Percentiles rank a stretch among this genome's conserved stretches.
phyloP scores from a whole-genome alignment of 2,113 vertebrate species.

The Actenoides hombroni region DNA sequence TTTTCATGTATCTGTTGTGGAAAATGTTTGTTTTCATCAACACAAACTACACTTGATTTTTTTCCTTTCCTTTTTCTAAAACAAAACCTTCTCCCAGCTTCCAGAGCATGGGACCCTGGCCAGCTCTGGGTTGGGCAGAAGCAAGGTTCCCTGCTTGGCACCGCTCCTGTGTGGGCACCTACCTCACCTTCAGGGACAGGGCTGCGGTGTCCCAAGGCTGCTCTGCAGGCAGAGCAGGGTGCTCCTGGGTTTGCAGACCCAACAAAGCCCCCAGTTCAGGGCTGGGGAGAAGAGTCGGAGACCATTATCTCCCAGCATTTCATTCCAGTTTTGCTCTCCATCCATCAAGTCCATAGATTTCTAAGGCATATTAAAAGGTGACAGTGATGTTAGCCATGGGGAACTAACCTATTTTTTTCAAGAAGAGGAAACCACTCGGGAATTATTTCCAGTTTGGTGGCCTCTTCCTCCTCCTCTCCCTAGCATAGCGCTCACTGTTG shows the following conservation, averaged over 20 bases:
- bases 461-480: background rate
- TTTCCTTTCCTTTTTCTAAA: background rate
- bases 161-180: background rate
- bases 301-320: background rate
- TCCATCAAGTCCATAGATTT: background rate
- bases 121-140: background rate
- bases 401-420: background rate
- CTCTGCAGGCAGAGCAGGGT: background rate
- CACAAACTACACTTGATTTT: background rate
- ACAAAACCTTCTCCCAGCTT: background rate
- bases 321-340: background rate
- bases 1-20: background rate
- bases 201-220: fast-evolving
- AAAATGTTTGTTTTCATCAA: background rate
- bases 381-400: background rate
- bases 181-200: fast-evolving
- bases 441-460: background rate
- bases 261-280: background rate
- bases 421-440: background rate
- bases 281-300: background rate
- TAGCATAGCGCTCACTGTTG: fast-evolving
- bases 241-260: background rate
- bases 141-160: too few species aligned
- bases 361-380: background rate
- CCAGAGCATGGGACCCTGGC: background rate